These are phyloP conservation scores for Eupeodes latifasciatus DNA, from an alignment of 2,888 invertebrate species.

Conservation along the genomic window DNA sequence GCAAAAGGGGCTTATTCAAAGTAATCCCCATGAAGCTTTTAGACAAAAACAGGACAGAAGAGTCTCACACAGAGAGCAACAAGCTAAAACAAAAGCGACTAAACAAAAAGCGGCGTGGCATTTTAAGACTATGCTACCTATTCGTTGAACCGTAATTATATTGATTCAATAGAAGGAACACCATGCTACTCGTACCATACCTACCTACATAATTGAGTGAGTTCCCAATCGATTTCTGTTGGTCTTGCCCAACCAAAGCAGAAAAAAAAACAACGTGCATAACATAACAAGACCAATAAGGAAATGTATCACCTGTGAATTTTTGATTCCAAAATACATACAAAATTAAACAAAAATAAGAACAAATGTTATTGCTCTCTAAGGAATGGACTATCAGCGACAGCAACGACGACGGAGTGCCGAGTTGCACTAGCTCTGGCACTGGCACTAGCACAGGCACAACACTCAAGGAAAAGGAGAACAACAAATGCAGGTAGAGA, in stretches of 20 bases:
- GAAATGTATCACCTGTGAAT: slow-evolving; percentile 60
- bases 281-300: slow-evolving; percentile 38
- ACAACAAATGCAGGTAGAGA: slow-evolving; percentile 43
- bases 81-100: background rate
- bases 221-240: slow-evolving; percentile 47
- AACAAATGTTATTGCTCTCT: background rate
- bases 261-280: slow-evolving; percentile 4
- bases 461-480: slow-evolving; percentile 15
- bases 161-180: slow-evolving; percentile 21
- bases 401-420: background rate
- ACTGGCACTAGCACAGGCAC: background rate
- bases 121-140: slow-evolving; percentile 9
- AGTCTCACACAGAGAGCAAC: background rate
- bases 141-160: slow-evolving; percentile 28
- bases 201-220: slow-evolving; percentile 9
- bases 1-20: slow-evolving; percentile 30
- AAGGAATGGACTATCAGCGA: background rate
- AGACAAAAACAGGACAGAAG: background rate
- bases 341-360: background rate
- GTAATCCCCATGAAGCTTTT: slow-evolving; percentile 17
- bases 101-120: slow-evolving; percentile 1
- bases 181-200: background rate
- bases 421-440: background rate
- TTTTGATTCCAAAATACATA: slow-evolving; percentile 13
- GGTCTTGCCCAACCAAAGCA: background rate